These are phyloP conservation scores for Microcebus jonahi DNA, from an alignment of 2,113 vertebrate genomes.

Conservation along the genomic window DNA sequence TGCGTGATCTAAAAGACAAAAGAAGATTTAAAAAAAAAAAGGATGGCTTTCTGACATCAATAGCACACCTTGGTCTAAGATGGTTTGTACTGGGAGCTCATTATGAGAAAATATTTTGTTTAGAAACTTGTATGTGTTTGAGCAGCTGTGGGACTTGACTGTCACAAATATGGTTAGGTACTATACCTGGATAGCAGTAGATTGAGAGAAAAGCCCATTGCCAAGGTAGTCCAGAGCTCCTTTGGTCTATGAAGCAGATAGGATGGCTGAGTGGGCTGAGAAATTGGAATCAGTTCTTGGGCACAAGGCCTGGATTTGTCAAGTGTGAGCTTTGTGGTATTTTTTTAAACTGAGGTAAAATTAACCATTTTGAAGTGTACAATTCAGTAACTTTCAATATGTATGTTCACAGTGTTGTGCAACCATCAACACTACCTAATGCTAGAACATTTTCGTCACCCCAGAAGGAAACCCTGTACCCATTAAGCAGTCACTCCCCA, in stretches of 20 bases:
- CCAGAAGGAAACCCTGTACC: neutral
- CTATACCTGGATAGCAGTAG: neutral
- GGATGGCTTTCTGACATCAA: slow-evolving; percentile 30
- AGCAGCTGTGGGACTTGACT: neutral
- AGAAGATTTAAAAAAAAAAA: neutral
- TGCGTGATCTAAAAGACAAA: too few species aligned
- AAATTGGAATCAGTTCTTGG: neutral
- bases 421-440: neutral
- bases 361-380: slow-evolving; percentile 14
- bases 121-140: slow-evolving; percentile 33
- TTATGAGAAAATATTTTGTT: slow-evolving; percentile 46
- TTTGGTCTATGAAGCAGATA: slow-evolving; percentile 15
- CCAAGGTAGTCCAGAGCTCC: neutral
- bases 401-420: neutral
- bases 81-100: slow-evolving; percentile 1
- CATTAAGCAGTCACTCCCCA: neutral
- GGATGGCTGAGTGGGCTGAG: neutral
- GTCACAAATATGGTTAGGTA: neutral
- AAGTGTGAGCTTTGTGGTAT: neutral
- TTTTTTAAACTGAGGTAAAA: slow-evolving; percentile 11
- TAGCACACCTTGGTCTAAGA: slow-evolving; percentile 13
- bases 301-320: neutral
- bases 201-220: slow-evolving; percentile 18
- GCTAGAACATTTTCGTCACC: slow-evolving; percentile 46
- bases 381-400: neutral